phyloP scores from a whole-genome alignment of 2,797 vertebrate species.

The Spondyliosoma cantharus region DNA sequence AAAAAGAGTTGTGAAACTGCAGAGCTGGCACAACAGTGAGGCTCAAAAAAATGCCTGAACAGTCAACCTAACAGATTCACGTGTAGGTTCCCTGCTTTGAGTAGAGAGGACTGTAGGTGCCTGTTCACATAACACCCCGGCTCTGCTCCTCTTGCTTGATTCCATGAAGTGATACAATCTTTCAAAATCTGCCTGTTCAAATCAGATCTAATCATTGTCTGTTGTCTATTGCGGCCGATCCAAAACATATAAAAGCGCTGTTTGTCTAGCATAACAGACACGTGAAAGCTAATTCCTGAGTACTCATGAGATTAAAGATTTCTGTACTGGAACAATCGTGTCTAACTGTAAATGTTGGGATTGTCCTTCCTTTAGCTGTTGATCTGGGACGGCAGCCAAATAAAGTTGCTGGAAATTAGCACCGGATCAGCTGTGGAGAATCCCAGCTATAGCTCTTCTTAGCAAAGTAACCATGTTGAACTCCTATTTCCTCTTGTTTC shows the following conservation, averaged over 20 bases:
- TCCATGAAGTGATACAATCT: background rate
- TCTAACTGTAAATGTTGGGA: constrained; percentile 48
- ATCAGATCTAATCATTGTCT: background rate
- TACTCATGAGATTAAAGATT: background rate
- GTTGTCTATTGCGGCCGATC: background rate
- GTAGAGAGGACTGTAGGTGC: background rate
- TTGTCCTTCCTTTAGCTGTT: constrained; percentile 58
- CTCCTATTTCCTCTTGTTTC: constrained; percentile 22
- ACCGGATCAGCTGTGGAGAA: background rate
- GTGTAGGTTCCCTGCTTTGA: constrained; percentile 8
- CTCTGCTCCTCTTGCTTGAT: background rate
- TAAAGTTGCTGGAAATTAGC: constrained; percentile 31
- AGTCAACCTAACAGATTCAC: constrained; percentile 23
- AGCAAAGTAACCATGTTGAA: constrained; percentile 6
- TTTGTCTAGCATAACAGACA: constrained; percentile 12
- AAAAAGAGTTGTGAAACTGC: constrained; percentile 66
- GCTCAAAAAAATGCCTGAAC: constrained; percentile 27
- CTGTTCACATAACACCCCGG: background rate
- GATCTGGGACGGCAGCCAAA: constrained; percentile 61
- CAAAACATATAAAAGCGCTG: background rate
- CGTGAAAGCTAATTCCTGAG: background rate
- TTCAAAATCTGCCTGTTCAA: background rate
- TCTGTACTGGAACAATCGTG: constrained; percentile 22
- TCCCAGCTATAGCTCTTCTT: constrained; percentile 11
- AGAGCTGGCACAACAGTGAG: constrained; percentile 51